Conservation (phyloP, 1,140 invertebrate species). For the Sarcophaga peregrina region DNA sequence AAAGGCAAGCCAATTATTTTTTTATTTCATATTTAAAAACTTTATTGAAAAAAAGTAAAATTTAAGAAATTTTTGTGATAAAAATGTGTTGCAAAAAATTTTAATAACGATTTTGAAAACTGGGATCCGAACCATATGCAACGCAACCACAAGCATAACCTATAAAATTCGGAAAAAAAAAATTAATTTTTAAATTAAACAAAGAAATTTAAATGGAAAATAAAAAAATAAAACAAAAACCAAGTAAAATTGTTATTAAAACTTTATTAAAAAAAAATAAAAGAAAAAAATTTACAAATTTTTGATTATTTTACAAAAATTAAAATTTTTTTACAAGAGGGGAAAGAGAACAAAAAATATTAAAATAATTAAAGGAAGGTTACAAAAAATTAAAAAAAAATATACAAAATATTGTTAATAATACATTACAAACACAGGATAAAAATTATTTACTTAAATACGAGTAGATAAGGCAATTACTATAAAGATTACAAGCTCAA, state of each 20-base stretch:
- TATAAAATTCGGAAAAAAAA: slow-evolving; percentile 45
- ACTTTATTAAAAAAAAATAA: neutral
- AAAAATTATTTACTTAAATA: too few species aligned
- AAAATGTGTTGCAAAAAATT: neutral
- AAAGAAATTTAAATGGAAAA: slow-evolving; percentile 27
- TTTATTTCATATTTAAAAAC: neutral
- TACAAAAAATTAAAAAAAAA: neutral
- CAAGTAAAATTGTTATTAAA: neutral
- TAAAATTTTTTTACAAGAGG: neutral
- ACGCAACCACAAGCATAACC: slow-evolving; percentile 65
- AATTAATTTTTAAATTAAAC: neutral
- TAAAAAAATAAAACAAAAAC: neutral
- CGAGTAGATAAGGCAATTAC: too few species aligned
- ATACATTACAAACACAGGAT: too few species aligned
- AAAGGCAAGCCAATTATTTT: neutral
- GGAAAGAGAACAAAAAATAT: too few species aligned
- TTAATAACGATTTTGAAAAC: slow-evolving; percentile 63
- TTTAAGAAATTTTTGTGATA: too few species aligned
- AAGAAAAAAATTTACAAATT: neutral
- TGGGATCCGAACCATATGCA: slow-evolving; percentile 63
- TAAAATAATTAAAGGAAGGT: neutral
- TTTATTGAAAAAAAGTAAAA: neutral
- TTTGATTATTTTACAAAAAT: neutral
- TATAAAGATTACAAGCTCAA: too few species aligned
- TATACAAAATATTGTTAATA: neutral